These are phyloP conservation scores for Xylophagus ater DNA, from an alignment of 2,888 invertebrate genomes.

Conservation along the genomic window DNA sequence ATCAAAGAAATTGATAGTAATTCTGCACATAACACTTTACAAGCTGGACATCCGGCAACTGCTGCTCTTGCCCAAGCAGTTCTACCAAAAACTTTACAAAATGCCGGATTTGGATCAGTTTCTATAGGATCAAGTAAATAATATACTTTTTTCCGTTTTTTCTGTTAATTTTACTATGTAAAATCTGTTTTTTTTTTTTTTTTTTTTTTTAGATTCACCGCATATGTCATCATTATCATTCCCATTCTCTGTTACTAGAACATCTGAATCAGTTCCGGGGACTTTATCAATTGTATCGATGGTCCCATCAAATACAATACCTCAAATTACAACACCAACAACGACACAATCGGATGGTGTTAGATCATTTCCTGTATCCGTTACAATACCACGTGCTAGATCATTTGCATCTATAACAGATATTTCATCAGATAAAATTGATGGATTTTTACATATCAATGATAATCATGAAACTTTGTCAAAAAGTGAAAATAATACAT, in stretches of 20 bases:
- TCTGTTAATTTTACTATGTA: slow-evolving; percentile 19
- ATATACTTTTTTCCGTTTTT: neutral
- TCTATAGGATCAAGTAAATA: slow-evolving; percentile 14
- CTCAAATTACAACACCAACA: slow-evolving; percentile 28
- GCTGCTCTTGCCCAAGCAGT: slow-evolving; percentile 71
- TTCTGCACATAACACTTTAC: slow-evolving; percentile 61
- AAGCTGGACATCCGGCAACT: slow-evolving; percentile 61
- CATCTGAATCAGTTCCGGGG: slow-evolving; percentile 28
- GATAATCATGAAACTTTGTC: slow-evolving; percentile 13
- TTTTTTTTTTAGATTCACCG: slow-evolving; percentile 9
- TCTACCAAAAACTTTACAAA: slow-evolving; percentile 40
- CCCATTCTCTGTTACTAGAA: slow-evolving; percentile 32
- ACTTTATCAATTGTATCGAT: slow-evolving; percentile 33
- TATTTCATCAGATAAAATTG: slow-evolving; percentile 7
- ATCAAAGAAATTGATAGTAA: slow-evolving; percentile 74
- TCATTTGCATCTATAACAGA: slow-evolving; percentile 28
- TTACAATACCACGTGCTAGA: slow-evolving; percentile 27
- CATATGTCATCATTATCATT: slow-evolving; percentile 29
- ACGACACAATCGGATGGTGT: too few relatives aligned
- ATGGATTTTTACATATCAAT: too few relatives aligned
- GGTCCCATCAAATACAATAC: slow-evolving; percentile 21
- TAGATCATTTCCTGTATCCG: slow-evolving; percentile 30
- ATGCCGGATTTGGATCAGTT: slow-evolving; percentile 20
- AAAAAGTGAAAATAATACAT: slow-evolving; percentile 28
- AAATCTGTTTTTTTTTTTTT: slow-evolving; percentile 5